Percentiles rank a stretch among this genome's conserved stretches.
These are phyloP conservation scores for Notarius lentiginosus DNA, from an alignment of 2,113 vertebrate species.

Conservation along the genomic window DNA sequence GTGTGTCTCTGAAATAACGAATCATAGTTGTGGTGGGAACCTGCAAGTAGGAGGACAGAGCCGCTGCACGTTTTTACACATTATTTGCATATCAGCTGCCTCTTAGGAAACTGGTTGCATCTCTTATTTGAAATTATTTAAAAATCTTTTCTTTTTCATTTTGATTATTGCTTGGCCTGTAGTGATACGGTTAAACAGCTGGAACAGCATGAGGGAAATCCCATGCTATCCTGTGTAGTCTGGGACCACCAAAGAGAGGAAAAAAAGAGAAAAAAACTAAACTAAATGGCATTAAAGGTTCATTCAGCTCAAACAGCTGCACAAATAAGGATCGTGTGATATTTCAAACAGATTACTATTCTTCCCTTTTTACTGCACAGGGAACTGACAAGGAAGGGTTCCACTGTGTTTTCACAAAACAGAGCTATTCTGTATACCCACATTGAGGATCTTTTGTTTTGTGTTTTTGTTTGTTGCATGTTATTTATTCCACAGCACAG, in stretches of 20 bases:
- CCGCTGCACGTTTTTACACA: slow-evolving; percentile 4
- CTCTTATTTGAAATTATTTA: neutral
- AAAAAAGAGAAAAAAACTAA: neutral
- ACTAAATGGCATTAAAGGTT: slow-evolving; percentile 64
- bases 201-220: slow-evolving; percentile 47
- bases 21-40: slow-evolving; percentile 13
- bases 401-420: slow-evolving; percentile 41
- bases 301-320: slow-evolving; percentile 69
- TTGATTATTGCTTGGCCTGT: neutral
- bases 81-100: slow-evolving; percentile 27
- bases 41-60: slow-evolving; percentile 18
- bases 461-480: neutral
- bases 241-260: slow-evolving; percentile 28
- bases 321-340: slow-evolving; percentile 73
- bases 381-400: slow-evolving; percentile 66
- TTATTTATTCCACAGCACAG: neutral
- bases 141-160: neutral
- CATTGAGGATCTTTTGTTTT: neutral
- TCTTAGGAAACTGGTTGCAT: neutral
- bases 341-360: slow-evolving; percentile 66
- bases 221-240: slow-evolving; percentile 34
- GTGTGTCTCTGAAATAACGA: neutral
- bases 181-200: slow-evolving; percentile 66
- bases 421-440: neutral
- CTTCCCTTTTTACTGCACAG: slow-evolving; percentile 64